phyloP scores from a whole-genome alignment of 2,888 invertebrate genomes.

The Bibio marci region DNA sequence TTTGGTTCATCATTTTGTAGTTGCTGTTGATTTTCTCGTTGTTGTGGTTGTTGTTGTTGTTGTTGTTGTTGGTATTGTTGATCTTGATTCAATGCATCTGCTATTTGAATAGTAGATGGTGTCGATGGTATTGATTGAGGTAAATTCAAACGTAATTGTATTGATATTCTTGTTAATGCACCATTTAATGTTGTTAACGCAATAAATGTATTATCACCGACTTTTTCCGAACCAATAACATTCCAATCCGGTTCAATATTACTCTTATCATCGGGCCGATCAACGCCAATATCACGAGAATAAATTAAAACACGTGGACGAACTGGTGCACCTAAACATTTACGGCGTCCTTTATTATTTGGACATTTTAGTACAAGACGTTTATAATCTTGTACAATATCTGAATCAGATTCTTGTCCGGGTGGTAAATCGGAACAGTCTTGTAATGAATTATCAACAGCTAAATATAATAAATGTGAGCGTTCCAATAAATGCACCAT shows the following conservation, averaged over 20 bases:
- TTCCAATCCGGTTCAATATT: conserved; percentile 38
- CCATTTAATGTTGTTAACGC: conserved; percentile 46
- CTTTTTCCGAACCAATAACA: conserved; percentile 37
- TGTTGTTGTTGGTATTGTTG: no score
- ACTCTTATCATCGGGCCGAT: conserved; percentile 26
- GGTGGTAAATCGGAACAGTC: conserved; percentile 62
- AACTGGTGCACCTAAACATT: conserved; percentile 36
- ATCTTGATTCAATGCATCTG: conserved; percentile 1
- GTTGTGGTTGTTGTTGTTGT: no score
- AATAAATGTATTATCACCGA: conserved; percentile 42
- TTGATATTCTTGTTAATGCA: conserved; percentile 40
- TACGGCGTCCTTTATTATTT: conserved; percentile 19
- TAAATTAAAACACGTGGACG: conserved; percentile 44
- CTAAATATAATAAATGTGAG: conserved; percentile 20
- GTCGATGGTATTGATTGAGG: conserved; percentile 29
- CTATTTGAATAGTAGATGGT: conserved; percentile 12
- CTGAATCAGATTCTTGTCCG: conserved; percentile 42
- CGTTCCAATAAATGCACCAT: conserved; percentile 13
- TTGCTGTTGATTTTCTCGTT: no score
- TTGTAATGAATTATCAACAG: conserved; percentile 54
- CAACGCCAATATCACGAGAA: conserved; percentile 33
- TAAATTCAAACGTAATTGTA: conserved; percentile 35
- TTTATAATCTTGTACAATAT: conserved; percentile 63
- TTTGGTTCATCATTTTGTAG: conserved; percentile 6
- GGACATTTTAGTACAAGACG: conserved; percentile 26